Base-by-base conservation (phyloP, 2,888 invertebrate species). In the Archips crataeganus region DNA sequence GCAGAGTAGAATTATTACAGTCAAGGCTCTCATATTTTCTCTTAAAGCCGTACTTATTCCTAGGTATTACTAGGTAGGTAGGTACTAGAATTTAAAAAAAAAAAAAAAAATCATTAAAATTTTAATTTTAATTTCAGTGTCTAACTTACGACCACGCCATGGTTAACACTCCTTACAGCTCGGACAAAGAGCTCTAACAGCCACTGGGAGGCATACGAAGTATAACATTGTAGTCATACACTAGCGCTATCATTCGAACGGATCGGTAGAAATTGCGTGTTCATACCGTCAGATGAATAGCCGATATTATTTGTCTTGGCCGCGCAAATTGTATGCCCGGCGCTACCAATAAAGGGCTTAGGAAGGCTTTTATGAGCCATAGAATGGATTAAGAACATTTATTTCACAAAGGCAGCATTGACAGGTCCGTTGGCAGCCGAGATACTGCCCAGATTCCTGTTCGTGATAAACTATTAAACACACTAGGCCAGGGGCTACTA, bases 321-420 rank as follows among this genome's bases (percentile, higher is more conserved):
- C 47, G 61, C 34, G 57, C 65, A 74, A 71, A 74, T 74, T 74
- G 70, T 74, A 74, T 74, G 65, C 60, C 65, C 60, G 62, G 62
- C 61, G 71, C 54, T 62, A 62, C 62, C 47, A 66, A 73, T 73
- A 73, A 51, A 64, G 64, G 68, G 65, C 65, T 65, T 51, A 15
- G 51, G 59, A 39, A 42, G 34, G 51, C 74, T 34, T 74, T 74
- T 74, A 70, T 74, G 60, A 74, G 54, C 74, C 64, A 65, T 65
- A 74, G 49, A 74, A 65, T 70, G 74, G 74, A 74, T 74, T 74
- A 74, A 70, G 69, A 69, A 74, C 74, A 70, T 74, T 65, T 42
- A 74, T 74, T 74, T 54, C 70, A 65, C 64, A 49, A 64, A 74
- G 68, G 63, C 73, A 73, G 74, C 70, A 74, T 74, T 74, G 74